phyloP scores from a whole-genome alignment of 2,797 vertebrate species.

The Coilia nasus region DNA sequence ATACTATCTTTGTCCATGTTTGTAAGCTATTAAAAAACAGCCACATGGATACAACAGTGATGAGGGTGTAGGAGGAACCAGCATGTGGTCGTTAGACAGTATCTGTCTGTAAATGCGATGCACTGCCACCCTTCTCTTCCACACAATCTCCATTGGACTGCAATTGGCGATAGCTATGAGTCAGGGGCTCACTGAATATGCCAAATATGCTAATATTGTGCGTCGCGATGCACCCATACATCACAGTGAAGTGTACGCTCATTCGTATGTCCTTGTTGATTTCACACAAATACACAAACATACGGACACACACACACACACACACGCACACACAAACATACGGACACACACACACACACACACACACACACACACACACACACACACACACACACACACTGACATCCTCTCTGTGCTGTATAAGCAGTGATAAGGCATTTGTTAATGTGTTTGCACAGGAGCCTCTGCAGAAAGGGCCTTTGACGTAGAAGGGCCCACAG shows the following conservation, averaged over 20 bases:
- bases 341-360: background rate
- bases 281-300: background rate
- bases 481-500: constrained; percentile 78
- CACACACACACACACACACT: background rate
- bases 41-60: background rate
- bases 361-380: constrained; percentile 7
- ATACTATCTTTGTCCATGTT: too few species aligned
- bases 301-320: constrained; percentile 18
- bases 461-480: constrained; percentile 72
- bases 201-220: background rate
- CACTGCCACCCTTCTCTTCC: background rate
- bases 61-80: background rate
- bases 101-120: background rate
- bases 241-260: background rate
- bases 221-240: background rate
- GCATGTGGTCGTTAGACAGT: background rate
- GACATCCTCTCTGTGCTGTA: constrained; percentile 59
- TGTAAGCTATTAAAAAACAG: background rate
- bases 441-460: constrained; percentile 83
- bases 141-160: background rate
- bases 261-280: background rate
- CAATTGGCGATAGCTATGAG: background rate
- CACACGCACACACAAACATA: constrained; percentile 3
- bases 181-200: background rate
- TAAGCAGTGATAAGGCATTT: constrained; percentile 79